Evolutionary conservation across 2,888 invertebrate genomes (phyloP), one percentile per base, ranked within the genome.

Genomic region (Amitus sp.): DNA sequence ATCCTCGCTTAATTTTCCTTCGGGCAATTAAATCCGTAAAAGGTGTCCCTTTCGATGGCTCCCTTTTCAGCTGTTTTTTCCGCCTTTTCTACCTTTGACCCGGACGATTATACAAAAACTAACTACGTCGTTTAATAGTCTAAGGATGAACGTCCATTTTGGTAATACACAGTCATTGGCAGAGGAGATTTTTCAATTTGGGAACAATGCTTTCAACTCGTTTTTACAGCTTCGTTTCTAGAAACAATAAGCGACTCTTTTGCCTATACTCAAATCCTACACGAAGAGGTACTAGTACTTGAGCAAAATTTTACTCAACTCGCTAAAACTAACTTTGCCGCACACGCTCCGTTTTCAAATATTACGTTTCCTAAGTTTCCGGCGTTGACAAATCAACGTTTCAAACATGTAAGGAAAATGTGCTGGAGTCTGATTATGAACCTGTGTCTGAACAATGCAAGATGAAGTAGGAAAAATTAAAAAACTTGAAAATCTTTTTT

Each of bases 1-100:
- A 54, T 57, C 47, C 47, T 54, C 43, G 49, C 47, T 62, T 55
- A 55, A 62, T 51, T 56, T 49, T 61, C 45, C 9, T 12, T 12
- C 33, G 9, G 3, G 33, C 33, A 33, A 33, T 33, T 33, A 33
- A 33, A 9, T 33, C 33, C 39, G 39, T 7, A 3, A 7, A 10
- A 39, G 17, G 18, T 39, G 39, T 3, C 39, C 4, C 39, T 39
- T 39, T 39, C 17, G 13, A 3, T 10, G 6, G 13, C 10, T 10
- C n/a, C 6, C n/a, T 34, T 34, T 10, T 13, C 34, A 3, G 10
- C n/a, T n/a, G n/a, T n/a, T n/a, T n/a, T n/a, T n/a, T n/a, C n/a
- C n/a, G n/a, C n/a, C n/a, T n/a, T n/a, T n/a, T n/a, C n/a, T n/a
- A n/a, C n/a, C n/a, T n/a, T n/a, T n/a, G n/a, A n/a, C n/a, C n/a